These are phyloP conservation scores for Notarius lentiginosus DNA, from an alignment of 2,113 vertebrate genomes.

Conservation along the genomic window DNA sequence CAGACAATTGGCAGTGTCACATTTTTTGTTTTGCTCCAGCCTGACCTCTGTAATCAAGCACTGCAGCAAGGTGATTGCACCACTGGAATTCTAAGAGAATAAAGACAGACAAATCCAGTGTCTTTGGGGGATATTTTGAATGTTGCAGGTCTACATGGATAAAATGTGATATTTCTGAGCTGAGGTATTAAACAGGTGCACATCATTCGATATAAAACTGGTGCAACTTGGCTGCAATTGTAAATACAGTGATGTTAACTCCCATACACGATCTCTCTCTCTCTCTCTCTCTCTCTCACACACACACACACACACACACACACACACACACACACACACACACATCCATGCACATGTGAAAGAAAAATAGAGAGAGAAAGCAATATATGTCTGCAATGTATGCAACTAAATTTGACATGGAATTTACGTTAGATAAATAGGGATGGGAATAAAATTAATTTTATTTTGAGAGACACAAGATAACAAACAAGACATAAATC, in stretches of 20 bases:
- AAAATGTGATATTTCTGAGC: background rate
- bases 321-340: background rate
- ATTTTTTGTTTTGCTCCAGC: background rate
- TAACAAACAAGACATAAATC: background rate
- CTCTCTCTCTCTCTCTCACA: too few species aligned
- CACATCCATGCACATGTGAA: background rate
- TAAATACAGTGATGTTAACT: background rate
- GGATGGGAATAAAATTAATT: background rate
- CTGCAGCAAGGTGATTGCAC: slow-evolving; percentile 12
- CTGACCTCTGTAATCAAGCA: background rate
- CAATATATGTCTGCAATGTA: background rate
- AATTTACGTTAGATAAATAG: background rate
- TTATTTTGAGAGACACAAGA: background rate
- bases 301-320: background rate
- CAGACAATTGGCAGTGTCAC: background rate
- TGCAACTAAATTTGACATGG: background rate
- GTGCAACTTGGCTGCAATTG: background rate
- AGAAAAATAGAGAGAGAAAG: background rate
- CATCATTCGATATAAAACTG: background rate
- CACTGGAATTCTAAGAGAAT: background rate
- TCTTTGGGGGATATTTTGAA: background rate
- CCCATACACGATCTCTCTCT: background rate
- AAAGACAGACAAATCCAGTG: background rate
- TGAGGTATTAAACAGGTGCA: background rate
- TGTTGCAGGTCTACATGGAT: background rate